These are phyloP conservation scores for Semnornis frantzii DNA, from an alignment of 2,113 vertebrate genomes.

Conservation along the genomic window DNA sequence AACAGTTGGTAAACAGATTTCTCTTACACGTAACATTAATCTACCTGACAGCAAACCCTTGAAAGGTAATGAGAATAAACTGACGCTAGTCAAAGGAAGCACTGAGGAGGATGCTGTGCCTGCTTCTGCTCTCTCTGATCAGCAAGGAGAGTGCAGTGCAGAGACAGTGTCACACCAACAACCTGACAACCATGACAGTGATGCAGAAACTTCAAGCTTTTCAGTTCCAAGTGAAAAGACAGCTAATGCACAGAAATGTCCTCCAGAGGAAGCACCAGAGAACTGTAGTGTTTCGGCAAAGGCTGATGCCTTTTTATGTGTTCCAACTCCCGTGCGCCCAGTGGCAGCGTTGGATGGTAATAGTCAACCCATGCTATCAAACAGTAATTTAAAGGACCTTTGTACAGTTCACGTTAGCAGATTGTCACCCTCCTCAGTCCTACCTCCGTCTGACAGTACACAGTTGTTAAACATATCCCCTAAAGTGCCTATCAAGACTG, in stretches of 20 bases:
- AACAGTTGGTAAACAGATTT: neutral
- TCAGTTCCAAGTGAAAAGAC: slow-evolving; percentile 28
- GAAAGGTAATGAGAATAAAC: slow-evolving; percentile 22
- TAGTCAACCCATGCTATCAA: slow-evolving; percentile 15
- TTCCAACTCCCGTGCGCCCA: neutral
- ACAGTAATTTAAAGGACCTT: slow-evolving; percentile 62
- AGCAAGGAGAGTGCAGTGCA: neutral
- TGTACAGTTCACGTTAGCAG: slow-evolving; percentile 35
- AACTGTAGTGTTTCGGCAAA: neutral
- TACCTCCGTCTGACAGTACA: slow-evolving; percentile 66
- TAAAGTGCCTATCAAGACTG: slow-evolving; percentile 81
- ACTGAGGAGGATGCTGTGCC: neutral
- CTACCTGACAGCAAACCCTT: neutral
- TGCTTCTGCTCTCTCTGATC: neutral
- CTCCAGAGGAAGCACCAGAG: slow-evolving; percentile 43
- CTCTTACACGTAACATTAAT: neutral
- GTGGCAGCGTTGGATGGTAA: slow-evolving; percentile 20
- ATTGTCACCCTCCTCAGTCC: slow-evolving; percentile 43
- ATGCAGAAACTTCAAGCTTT: neutral
- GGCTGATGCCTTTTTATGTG: slow-evolving; percentile 20
- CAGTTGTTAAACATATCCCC: slow-evolving; percentile 70
- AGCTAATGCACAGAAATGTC: slow-evolving; percentile 10
- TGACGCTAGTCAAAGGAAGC: neutral
- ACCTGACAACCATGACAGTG: neutral
- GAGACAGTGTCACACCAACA: neutral